A percentile compares a stretch with the other conserved stretches of the same genome.
phyloP scores from a whole-genome alignment of 2,888 invertebrate species.

The Malacosoma neustria region DNA sequence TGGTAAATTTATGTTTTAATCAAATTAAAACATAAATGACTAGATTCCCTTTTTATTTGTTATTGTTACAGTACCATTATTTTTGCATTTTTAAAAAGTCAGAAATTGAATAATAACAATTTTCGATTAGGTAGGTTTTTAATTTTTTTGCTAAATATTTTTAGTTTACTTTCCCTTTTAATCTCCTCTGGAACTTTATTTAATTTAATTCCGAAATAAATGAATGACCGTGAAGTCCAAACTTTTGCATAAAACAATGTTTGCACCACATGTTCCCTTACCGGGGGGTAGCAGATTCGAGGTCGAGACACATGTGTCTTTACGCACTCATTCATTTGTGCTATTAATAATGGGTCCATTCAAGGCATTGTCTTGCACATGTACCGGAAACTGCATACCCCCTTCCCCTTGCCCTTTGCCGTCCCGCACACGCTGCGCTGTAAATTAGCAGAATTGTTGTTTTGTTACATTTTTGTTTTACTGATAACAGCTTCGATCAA shows the following conservation, averaged over 20 bases:
- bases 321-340: conserved; percentile 65
- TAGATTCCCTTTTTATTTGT: too few species aligned
- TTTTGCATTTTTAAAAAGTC: too few species aligned
- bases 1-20: too few species aligned
- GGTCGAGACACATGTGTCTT: conserved; percentile 50
- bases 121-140: too few species aligned
- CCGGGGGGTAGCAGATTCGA: conserved; percentile 39
- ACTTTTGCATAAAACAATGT: conserved; percentile 65
- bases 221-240: conserved; percentile 54
- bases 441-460: conserved; percentile 48
- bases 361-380: conserved; percentile 69
- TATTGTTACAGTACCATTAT: too few species aligned
- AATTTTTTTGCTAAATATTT: too few species aligned
- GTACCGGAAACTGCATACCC: conserved; percentile 50
- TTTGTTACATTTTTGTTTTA: neutral
- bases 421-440: conserved; percentile 19
- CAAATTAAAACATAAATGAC: too few species aligned
- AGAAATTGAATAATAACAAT: too few species aligned
- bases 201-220: conserved; percentile 36
- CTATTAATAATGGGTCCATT: conserved; percentile 71
- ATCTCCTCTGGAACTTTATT: too few species aligned
- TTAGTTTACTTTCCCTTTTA: too few species aligned
- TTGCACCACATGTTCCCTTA: conserved; percentile 45
- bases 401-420: conserved; percentile 5
- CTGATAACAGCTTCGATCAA: neutral